phyloP scores from a whole-genome alignment of 92 coral and sea anemone genomes.

The Palythoa grandis region DNA sequence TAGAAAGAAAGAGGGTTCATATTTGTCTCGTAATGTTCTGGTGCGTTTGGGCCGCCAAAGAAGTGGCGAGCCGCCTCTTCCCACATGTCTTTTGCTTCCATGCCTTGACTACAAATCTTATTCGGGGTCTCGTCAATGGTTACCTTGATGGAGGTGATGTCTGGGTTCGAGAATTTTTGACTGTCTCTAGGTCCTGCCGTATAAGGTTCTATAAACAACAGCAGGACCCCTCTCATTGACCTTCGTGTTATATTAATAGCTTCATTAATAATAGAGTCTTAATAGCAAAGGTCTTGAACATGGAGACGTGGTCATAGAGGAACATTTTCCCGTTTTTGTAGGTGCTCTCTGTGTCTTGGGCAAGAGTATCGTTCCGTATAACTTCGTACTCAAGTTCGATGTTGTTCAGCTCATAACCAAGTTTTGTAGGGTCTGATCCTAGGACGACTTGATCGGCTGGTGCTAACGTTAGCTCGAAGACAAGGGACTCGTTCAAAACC shows the following conservation, averaged over 20 bases:
- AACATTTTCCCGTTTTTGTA: background rate
- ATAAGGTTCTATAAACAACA: background rate
- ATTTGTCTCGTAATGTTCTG: background rate
- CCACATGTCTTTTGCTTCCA: background rate
- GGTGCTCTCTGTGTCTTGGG: background rate
- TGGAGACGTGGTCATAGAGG: background rate
- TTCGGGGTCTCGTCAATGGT: background rate
- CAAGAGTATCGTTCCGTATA: background rate
- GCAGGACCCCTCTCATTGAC: background rate
- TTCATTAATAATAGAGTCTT: background rate
- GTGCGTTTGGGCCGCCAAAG: too few species aligned
- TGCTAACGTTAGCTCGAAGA: background rate
- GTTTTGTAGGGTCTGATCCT: background rate
- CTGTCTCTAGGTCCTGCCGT: background rate
- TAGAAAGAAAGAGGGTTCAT: background rate
- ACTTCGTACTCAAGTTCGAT: background rate
- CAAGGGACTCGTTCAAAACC: background rate
- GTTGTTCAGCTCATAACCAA: background rate
- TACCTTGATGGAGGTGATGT: background rate
- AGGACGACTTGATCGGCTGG: background rate
- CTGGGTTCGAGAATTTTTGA: background rate
- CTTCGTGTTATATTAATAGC: conserved; percentile 37
- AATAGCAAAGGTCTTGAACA: background rate
- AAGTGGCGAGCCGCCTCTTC: background rate
- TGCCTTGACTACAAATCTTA: background rate